A percentile compares a stretch with the other conserved stretches of the same genome.
These are phyloP conservation scores for Coptodon rendalli DNA, from an alignment of 2,113 vertebrate species.

Conservation along the genomic window DNA sequence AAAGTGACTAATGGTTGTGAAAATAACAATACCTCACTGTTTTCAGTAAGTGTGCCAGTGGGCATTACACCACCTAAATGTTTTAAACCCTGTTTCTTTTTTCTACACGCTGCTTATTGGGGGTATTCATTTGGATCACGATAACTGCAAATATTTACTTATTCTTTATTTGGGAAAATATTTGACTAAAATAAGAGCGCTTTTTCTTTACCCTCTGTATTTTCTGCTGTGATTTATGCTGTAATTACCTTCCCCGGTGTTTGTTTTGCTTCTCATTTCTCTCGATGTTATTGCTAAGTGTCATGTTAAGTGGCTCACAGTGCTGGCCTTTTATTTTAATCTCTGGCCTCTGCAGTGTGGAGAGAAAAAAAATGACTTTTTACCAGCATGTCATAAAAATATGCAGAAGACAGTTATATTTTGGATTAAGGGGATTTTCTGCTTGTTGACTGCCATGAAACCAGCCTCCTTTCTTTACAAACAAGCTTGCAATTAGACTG, in stretches of 20 bases:
- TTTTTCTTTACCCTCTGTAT: background rate
- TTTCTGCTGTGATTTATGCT: background rate
- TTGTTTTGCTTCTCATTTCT: background rate
- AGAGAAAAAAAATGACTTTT: background rate
- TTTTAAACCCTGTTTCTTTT: background rate
- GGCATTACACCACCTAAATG: background rate
- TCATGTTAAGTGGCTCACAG: background rate
- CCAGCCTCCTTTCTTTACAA: background rate
- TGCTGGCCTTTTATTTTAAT: background rate
- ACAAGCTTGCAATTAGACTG: background rate
- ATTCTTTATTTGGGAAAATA: background rate
- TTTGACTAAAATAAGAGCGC: background rate
- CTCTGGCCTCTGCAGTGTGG: background rate
- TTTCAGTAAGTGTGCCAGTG: background rate
- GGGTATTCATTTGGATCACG: background rate
- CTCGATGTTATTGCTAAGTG: background rate
- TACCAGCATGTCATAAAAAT: background rate
- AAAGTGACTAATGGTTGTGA: slow-evolving; percentile 23
- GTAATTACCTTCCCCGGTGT: background rate
- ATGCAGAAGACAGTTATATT: background rate
- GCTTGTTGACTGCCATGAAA: background rate
- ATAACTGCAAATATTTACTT: background rate
- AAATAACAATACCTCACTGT: background rate
- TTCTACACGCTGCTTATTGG: background rate
- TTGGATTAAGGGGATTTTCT: background rate